These are phyloP conservation scores for Drosophila santomea DNA, from an alignment of 1,140 invertebrate species.

Conservation along the genomic window DNA sequence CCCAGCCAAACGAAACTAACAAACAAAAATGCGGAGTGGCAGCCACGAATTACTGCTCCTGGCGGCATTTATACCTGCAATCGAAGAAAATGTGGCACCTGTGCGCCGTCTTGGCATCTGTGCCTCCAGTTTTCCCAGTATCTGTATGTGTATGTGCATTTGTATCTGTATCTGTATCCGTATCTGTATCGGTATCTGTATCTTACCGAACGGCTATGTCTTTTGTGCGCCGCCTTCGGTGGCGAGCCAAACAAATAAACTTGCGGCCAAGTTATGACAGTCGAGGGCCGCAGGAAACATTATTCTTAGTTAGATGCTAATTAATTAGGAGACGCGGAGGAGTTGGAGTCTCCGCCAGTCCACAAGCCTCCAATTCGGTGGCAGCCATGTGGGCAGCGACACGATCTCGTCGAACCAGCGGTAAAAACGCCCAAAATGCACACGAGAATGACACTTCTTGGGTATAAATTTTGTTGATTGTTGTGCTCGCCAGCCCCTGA, in stretches of 20 bases:
- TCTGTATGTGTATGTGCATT: slow-evolving; percentile 19
- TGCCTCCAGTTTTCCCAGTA: too few species aligned
- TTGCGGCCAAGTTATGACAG: slow-evolving; percentile 75
- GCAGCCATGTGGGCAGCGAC: slow-evolving; percentile 54
- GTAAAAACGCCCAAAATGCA: slow-evolving; percentile 17
- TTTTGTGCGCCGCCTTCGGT: slow-evolving; percentile 41
- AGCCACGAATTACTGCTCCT: slow-evolving; percentile 43
- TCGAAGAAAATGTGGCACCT: slow-evolving; percentile 69
- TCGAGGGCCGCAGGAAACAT: slow-evolving; percentile 70
- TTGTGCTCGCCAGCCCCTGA: slow-evolving; percentile 34
- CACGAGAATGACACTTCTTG: slow-evolving; percentile 44
- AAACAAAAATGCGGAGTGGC: background rate
- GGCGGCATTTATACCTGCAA: slow-evolving; percentile 45
- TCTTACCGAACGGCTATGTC: slow-evolving; percentile 12
- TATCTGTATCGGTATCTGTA: slow-evolving; percentile 21
- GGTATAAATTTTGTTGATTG: slow-evolving; percentile 49
- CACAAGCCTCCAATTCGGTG: slow-evolving; percentile 12
- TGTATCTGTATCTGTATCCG: slow-evolving; percentile 12
- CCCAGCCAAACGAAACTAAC: slow-evolving; percentile 8
- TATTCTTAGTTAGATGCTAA: slow-evolving; percentile 82
- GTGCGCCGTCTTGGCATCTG: slow-evolving; percentile 37
- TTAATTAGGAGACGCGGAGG: slow-evolving; percentile 67
- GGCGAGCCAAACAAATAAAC: slow-evolving; percentile 68
- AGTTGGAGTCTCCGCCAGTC: slow-evolving; percentile 5
- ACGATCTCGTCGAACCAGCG: slow-evolving; percentile 14